Evolutionary conservation across 2,888 invertebrate genomes (phyloP).

Genomic region (Leptopilina myrica): DNA sequence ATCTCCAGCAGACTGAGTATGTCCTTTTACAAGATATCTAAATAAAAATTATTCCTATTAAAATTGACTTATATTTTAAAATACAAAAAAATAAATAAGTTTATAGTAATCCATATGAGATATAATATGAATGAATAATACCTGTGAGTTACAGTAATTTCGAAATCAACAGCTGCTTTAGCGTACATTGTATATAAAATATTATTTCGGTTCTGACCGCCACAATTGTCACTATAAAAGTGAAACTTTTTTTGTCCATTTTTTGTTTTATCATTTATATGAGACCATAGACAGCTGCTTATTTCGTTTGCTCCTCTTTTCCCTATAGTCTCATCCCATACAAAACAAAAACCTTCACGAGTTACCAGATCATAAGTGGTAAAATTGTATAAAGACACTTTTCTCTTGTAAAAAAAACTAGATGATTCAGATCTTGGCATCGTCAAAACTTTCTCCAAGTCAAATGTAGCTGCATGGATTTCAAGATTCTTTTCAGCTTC

Average conservation of each 20-base stretch:
- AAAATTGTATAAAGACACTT: conserved; percentile 29
- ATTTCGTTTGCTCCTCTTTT: conserved; percentile 35
- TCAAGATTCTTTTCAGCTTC: conserved; percentile 24
- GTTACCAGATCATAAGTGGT: conserved; percentile 20
- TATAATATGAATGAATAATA: neutral
- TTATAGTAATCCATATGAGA: neutral
- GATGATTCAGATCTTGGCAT: conserved; percentile 34
- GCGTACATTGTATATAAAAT: neutral
- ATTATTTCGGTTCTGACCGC: neutral
- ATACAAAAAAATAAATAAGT: neutral
- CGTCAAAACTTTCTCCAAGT: conserved; percentile 39
- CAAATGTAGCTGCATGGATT: conserved; percentile 33
- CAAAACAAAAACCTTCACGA: conserved; percentile 1
- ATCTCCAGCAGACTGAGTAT: conserved; percentile 45
- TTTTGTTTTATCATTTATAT: neutral
- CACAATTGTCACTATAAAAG: neutral
- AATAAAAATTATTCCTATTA: no score
- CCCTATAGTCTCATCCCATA: conserved; percentile 20
- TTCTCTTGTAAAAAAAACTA: conserved; percentile 36
- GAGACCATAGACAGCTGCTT: neutral
- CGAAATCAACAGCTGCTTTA: neutral
- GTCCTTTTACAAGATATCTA: conserved; percentile 42
- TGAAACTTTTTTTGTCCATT: neutral
- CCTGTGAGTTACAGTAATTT: neutral
- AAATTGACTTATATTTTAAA: no score